phyloP scores from a whole-genome alignment of 2,113 vertebrate species.

The Tenebrosternarchus preto region DNA sequence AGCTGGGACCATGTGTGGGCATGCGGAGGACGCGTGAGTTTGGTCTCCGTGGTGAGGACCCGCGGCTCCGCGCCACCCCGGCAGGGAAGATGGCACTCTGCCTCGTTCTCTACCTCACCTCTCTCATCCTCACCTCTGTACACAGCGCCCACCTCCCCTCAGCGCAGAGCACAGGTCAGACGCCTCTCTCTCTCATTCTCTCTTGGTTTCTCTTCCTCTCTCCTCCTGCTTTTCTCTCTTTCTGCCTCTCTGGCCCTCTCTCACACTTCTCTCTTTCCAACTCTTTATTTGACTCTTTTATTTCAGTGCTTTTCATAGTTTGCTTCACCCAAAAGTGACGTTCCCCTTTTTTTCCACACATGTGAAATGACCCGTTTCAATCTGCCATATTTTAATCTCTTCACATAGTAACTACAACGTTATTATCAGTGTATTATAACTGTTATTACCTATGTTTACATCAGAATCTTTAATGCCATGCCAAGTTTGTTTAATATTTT shows the following conservation, averaged over 20 bases:
- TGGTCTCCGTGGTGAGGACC: constrained; percentile 51
- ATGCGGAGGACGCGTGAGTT: constrained; percentile 66
- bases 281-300: too few species aligned
- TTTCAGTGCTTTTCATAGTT: too few species aligned
- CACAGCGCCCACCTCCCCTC: constrained; percentile 67
- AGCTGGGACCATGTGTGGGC: constrained; percentile 63
- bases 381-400: too few species aligned
- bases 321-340: too few species aligned
- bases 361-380: too few species aligned
- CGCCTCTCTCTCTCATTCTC: neutral
- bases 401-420: neutral
- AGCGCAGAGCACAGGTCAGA: constrained; percentile 72
- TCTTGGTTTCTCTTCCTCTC: constrained; percentile 1
- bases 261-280: too few species aligned
- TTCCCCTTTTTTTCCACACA: too few species aligned
- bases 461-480: too few species aligned
- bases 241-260: neutral
- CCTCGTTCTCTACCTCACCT: constrained; percentile 72
- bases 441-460: too few species aligned
- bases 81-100: constrained; percentile 75
- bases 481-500: too few species aligned
- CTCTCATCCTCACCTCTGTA: constrained; percentile 63
- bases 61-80: constrained; percentile 49
- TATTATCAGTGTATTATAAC: neutral
- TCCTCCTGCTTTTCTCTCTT: neutral